Percentiles rank a stretch among this genome's conserved stretches.
Evolutionary conservation across 1,140 invertebrate genomes (phyloP).

Genomic region (Zaprionus lachaisei): DNA sequence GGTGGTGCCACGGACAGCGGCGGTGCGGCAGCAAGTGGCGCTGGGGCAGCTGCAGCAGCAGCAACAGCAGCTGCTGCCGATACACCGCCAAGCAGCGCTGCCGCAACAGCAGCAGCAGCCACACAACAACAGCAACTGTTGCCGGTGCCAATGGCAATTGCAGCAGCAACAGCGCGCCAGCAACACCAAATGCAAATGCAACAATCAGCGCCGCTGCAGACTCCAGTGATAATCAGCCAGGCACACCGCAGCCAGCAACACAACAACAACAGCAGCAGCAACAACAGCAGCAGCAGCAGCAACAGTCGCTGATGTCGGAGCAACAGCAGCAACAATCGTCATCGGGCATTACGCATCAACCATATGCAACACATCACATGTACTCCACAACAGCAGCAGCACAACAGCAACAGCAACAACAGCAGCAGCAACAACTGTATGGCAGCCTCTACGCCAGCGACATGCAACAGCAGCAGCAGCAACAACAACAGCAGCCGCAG

Average conservation of each 20-base stretch:
- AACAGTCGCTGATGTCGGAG: conserved; percentile 39
- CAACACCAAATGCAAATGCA: conserved; percentile 60
- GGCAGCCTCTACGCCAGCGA: conserved; percentile 89
- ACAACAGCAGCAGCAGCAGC: conserved; percentile 43
- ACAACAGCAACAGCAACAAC: conserved; percentile 60
- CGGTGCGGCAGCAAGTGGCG: conserved; percentile 18
- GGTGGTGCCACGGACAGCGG: conserved; percentile 28
- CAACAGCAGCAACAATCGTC: conserved; percentile 54
- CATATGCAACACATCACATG: conserved; percentile 67
- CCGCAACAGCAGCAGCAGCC: conserved; percentile 32
- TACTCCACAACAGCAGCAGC: conserved; percentile 65
- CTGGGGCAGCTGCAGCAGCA: conserved; percentile 17
- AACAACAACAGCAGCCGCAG: conserved; percentile 65
- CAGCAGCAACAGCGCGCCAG: conserved; percentile 53
- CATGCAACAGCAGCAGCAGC: conserved; percentile 84
- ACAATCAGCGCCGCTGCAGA: conserved; percentile 83
- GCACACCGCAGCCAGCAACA: conserved; percentile 75
- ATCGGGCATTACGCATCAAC: conserved; percentile 83
- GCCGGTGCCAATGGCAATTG: not conserved
- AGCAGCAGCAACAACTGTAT: conserved; percentile 57
- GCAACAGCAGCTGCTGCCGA: conserved; percentile 38
- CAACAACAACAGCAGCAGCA: conserved; percentile 52
- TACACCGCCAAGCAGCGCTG: conserved; percentile 30
- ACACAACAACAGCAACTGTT: conserved; percentile 7
- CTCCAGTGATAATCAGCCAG: conserved; percentile 84